Conservation (phyloP, 1,140 invertebrate species). For the Drosophila setifemur region DNA sequence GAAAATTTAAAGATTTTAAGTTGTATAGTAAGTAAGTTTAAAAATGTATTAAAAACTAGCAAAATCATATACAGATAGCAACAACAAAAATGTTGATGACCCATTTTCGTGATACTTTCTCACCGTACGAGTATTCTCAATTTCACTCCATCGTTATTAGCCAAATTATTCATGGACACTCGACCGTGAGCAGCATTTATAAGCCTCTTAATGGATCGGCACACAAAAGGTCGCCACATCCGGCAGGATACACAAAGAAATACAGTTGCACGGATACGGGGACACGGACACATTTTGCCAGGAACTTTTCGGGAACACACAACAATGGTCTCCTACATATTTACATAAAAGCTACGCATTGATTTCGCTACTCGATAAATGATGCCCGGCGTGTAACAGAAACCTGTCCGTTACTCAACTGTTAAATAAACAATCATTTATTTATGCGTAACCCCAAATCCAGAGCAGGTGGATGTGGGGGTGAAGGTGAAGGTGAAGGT, state of each 20-base stretch:
- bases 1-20: no score
- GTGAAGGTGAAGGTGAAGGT: no score
- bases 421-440: slow-evolving; percentile 49
- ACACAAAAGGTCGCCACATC: slow-evolving; percentile 72
- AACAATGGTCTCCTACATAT: slow-evolving; percentile 12
- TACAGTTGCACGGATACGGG: neutral
- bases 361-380: slow-evolving; percentile 48
- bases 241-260: slow-evolving; percentile 30
- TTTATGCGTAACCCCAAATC: slow-evolving; percentile 34
- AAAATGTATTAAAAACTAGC: no score
- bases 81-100: no score
- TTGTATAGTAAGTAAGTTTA: no score
- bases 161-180: slow-evolving; percentile 70
- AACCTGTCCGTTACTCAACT: slow-evolving; percentile 1
- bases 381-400: slow-evolving; percentile 22
- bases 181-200: slow-evolving; percentile 34
- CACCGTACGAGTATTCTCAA: no score
- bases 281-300: slow-evolving; percentile 16
- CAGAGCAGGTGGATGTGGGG: neutral
- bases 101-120: no score
- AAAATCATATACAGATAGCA: no score
- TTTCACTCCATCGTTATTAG: slow-evolving; percentile 27
- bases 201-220: slow-evolving; percentile 72
- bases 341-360: slow-evolving; percentile 59
- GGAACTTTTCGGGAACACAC: slow-evolving; percentile 24